phyloP scores from a whole-genome alignment of 2,113 vertebrate genomes.

The Nansenia antarctica region DNA sequence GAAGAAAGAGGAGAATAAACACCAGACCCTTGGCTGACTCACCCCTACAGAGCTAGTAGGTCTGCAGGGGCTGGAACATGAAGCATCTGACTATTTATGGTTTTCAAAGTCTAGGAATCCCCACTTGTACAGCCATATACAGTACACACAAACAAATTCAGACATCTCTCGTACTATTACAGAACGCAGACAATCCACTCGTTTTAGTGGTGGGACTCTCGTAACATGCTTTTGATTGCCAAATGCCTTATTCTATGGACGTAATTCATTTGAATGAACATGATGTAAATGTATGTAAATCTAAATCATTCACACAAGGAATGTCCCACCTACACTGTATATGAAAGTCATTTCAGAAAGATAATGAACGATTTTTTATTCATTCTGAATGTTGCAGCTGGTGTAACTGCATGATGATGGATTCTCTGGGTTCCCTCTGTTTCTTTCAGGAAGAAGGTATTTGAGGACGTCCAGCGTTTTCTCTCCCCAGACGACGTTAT shows the following conservation, averaged over 20 bases:
- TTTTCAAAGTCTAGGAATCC: background rate
- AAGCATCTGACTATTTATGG: background rate
- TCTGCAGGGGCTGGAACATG: background rate
- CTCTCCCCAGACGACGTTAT: conserved; percentile 78
- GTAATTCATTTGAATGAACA: too few species aligned
- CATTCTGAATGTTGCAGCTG: background rate
- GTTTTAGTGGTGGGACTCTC: background rate
- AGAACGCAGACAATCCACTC: background rate
- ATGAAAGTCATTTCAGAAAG: background rate
- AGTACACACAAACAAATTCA: background rate
- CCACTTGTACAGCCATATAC: background rate
- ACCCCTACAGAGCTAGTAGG: background rate
- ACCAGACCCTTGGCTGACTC: background rate
- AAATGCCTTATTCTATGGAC: background rate
- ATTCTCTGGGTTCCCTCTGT: background rate
- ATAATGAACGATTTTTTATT: background rate
- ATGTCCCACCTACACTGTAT: background rate
- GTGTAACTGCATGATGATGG: background rate
- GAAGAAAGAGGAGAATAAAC: background rate
- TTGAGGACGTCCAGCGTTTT: conserved; percentile 86
- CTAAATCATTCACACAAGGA: background rate
- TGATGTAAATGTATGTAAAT: background rate
- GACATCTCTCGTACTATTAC: background rate
- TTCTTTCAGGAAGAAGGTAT: conserved; percentile 81
- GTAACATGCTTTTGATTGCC: background rate